Base-by-base conservation (phyloP, 2,888 invertebrate species). In the Bombylius discolor region DNA sequence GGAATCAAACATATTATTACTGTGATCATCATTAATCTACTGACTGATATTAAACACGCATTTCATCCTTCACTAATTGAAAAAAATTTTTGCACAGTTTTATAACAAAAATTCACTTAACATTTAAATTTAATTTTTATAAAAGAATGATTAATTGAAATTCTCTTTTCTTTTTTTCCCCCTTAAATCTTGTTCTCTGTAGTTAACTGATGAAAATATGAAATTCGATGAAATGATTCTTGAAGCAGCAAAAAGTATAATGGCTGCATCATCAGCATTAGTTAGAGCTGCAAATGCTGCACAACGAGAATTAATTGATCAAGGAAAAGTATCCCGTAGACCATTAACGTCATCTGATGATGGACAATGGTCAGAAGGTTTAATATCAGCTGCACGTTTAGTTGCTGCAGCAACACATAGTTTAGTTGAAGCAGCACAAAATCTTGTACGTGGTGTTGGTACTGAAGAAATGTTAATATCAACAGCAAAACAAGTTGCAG, bases 1-100 rank as follows among this genome's bases (percentile, higher is more conserved):
- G 90, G 91, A 94, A 90, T 94, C 94, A 93, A 92, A 96, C 97
- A 95, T 98, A 96, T 97, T 90, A 88, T 86, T 86, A 89, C 79
- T 81, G 90, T 81, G 81, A 78, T 69, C 64, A 64, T 69, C 67
- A 62, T 65, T 63, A 65, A 62, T 65, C 70, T 70, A 59, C 64
- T 64, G 57, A 34, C 5, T 23, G 23, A 23, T 23, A 23, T 23
- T 23, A 23, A 23, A 23, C 23, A 23, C 23, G 23, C 23, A 23
- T 23, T 23, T 23, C 23, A 23, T 23, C 23, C 23, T 23, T 39
- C 11, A 39, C 39, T 39, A 39, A 39, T 39, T 39, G 39, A 7
- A 39, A 39, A 9, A 39, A 9, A 39, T 39, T 39, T 39, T 9
- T 39, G 39, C 11, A 39, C 11, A 39, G 7, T 9, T 39, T 9